phyloP scores from a whole-genome alignment of 1,140 invertebrate species.

The Drosophila virilis region DNA sequence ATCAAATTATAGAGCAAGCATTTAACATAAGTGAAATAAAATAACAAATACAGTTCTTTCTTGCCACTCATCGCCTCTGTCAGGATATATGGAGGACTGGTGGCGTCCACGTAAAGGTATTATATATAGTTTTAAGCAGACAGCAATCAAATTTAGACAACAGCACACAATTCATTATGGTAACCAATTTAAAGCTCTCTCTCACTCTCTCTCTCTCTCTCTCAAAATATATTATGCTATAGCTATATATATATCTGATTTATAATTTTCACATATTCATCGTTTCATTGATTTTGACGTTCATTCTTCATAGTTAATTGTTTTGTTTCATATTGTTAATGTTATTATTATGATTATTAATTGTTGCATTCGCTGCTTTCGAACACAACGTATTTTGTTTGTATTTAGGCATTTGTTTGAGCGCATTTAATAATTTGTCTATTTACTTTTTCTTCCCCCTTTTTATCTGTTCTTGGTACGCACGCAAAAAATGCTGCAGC shows the following conservation, averaged over 20 bases:
- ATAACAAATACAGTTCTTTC: conserved; percentile 86
- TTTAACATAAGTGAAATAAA: conserved; percentile 79
- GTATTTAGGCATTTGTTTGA: conserved; percentile 27
- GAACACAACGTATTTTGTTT: neutral
- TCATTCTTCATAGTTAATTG: no score
- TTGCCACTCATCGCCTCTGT: conserved; percentile 95
- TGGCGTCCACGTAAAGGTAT: conserved; percentile 97
- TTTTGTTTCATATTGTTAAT: neutral
- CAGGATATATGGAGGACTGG: conserved; percentile 98
- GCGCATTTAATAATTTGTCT: conserved; percentile 82
- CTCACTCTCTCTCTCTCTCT: no score
- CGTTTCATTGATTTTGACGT: no score
- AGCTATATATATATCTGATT: neutral
- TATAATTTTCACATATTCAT: no score
- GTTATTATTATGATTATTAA: neutral
- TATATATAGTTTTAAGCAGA: conserved; percentile 76
- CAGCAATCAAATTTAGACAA: conserved; percentile 45
- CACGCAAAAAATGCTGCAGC: conserved; percentile 86
- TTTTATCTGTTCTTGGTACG: conserved; percentile 79
- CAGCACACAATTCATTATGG: conserved; percentile 33
- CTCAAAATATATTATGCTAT: conserved; percentile 3
- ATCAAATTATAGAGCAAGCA: conserved; percentile 32
- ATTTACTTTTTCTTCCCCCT: conserved; percentile 72
- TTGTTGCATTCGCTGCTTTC: neutral
- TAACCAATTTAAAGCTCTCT: conserved; percentile 12